These are phyloP conservation scores for Coluber constrictor DNA, from an alignment of 2,797 vertebrate genomes.

Conservation along the genomic window DNA sequence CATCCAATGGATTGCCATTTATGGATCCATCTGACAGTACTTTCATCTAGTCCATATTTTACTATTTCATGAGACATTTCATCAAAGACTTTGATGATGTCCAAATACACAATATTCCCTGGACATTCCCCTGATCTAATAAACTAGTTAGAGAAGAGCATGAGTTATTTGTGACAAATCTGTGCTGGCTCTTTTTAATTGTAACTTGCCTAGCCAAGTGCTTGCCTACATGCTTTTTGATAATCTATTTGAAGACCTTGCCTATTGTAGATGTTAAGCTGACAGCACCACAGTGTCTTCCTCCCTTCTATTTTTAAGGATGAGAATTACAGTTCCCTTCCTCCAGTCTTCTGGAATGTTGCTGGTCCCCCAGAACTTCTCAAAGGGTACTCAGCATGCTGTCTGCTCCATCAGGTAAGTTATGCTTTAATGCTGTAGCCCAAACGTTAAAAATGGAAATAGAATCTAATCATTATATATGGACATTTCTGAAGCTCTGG, in stretches of 20 bases:
- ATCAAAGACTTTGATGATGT: not conserved
- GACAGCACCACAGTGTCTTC: not conserved
- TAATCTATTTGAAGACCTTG: not conserved
- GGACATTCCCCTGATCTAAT: not conserved
- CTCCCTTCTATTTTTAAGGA: not conserved
- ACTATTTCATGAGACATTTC: not conserved
- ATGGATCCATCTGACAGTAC: not conserved
- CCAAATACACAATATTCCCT: not conserved
- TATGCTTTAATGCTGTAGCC: not conserved
- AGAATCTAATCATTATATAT: not conserved
- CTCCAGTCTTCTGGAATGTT: not conserved
- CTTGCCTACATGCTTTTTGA: not conserved
- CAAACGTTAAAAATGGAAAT: not conserved
- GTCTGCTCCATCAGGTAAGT: not conserved
- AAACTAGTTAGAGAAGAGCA: not conserved
- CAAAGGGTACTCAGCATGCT: not conserved
- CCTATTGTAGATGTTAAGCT: not conserved
- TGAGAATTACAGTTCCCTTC: not conserved
- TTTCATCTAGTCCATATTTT: not conserved
- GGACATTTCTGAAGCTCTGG: not conserved
- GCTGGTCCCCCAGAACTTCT: not conserved
- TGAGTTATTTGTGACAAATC: not conserved
- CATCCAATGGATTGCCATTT: too few species aligned
- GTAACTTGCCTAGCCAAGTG: not conserved
- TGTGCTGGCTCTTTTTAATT: not conserved